Conservation (phyloP, 1,140 invertebrate genomes). For the Globodera ellingtonae region DNA sequence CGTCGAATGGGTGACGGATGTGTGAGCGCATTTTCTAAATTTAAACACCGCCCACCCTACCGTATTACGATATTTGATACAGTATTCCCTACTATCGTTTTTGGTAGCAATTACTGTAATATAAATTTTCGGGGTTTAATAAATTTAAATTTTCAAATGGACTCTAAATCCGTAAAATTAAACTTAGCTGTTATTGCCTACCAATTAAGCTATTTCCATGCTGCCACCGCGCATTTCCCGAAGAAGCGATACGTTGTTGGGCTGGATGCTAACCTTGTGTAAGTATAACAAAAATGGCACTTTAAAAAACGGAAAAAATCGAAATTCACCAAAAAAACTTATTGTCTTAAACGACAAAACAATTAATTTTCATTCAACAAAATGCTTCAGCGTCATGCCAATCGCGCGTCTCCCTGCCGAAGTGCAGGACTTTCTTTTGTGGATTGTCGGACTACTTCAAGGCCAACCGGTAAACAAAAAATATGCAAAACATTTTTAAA, state of each 20-base stretch:
- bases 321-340: not conserved
- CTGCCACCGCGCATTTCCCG: conserved; percentile 19
- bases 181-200: not conserved
- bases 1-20: conserved; percentile 23
- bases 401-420: conserved; percentile 26
- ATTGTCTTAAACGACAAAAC: too few relatives aligned
- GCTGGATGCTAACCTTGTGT: conserved; percentile 23
- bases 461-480: not conserved
- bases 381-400: conserved; percentile 10
- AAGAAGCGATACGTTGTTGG: conserved; percentile 27
- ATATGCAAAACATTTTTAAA: not conserved
- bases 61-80: too few relatives aligned
- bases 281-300: not conserved
- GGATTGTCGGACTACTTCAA: conserved; percentile 1
- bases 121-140: too few relatives aligned
- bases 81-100: too few relatives aligned
- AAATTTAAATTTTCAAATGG: too few relatives aligned
- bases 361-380: not conserved
- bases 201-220: conserved; percentile 17
- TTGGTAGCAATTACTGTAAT: too few relatives aligned
- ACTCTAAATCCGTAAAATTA: too few relatives aligned
- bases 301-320: not conserved
- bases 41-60: not conserved
- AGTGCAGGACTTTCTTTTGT: conserved; percentile 16
- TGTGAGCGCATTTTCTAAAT: conserved; percentile 8